Evolutionary conservation across 2,797 vertebrate genomes (phyloP), one percentile per base, ranked within the genome.

Genomic region (Eleutherodactylus coqui): DNA sequence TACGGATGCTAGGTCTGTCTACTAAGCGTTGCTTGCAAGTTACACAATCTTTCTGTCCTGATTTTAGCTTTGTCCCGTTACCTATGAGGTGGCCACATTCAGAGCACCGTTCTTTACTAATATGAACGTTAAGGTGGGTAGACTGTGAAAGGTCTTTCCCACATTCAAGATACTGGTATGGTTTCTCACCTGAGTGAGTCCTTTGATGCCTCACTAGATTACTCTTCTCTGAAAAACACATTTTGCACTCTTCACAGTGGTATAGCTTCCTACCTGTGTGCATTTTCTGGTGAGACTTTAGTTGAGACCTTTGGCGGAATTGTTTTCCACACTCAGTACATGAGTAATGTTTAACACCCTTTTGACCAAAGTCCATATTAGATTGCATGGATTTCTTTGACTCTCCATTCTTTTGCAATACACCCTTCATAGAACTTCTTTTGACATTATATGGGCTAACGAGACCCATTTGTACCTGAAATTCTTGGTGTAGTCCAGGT

Each of bases 231-330:
- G 83, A 62, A 70, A 85, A 85, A 14, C 11, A n/a, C 13, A 29
- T 64, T 16, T 76, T 76, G 41, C 75, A 79, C 29, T 79, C 60
- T 38, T 13, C 21, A 32, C 83, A 85, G 0, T 14, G 24, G 32
- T 85, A 36, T 21, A 62, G 75, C 62, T 70, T 79, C 38, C 79
- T 76, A 8, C 76, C 60, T 29, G 62, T 34, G 55, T 85, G 75
- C 2, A 41, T 70, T 58, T 58, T 85, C 64, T 79, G 75, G 27
- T 85, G 83, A 10, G 83, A 85, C 45, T 55, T 77, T 47, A 94
- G 92, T 60, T 92, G 89, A 0, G 92, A 91, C n/a, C 90, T 92
- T 87, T 90, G 91, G 85, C 88, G 91, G 88, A 93, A 92, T 88
- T 88, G 91, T 70, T 92, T 92, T 19, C 92, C 92, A 0, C 92